Percentiles rank a stretch among this genome's conserved stretches.
phyloP scores from a whole-genome alignment of 2,888 invertebrate genomes.

The Villa cingulata region DNA sequence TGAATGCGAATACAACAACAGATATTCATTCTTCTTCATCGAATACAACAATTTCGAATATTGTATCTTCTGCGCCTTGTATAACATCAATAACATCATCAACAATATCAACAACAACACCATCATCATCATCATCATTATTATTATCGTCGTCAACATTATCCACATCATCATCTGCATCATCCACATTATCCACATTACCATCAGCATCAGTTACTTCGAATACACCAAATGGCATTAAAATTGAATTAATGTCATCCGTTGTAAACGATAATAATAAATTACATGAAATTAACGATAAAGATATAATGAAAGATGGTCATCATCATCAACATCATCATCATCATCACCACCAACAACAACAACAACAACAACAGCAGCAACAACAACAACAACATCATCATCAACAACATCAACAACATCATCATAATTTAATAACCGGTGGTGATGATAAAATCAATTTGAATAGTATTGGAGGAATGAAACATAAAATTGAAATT shows the following conservation, averaged over 20 bases:
- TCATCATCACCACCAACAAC: constrained; percentile 9
- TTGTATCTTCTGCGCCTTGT: neutral
- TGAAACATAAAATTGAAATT: constrained; percentile 1
- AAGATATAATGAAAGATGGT: constrained; percentile 15
- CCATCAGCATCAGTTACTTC: no score
- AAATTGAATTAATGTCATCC: constrained; percentile 21
- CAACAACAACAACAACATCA: constrained; percentile 4
- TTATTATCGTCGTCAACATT: no score
- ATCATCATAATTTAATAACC: constrained; percentile 4
- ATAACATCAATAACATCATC: constrained; percentile 5
- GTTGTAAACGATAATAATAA: constrained; percentile 12
- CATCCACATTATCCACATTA: no score
- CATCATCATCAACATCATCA: constrained; percentile 13
- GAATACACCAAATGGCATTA: constrained; percentile 21
- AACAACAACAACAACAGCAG: constrained; percentile 5
- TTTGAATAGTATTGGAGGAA: constrained; percentile 6
- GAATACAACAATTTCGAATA: neutral
- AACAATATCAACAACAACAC: no score
- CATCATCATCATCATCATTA: no score
- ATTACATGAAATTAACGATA: constrained; percentile 10
- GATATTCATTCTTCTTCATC: neutral
- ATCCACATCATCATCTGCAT: no score
- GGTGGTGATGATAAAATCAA: constrained; percentile 6
- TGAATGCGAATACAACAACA: neutral
- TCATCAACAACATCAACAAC: neutral